Evolutionary conservation across 2,113 vertebrate species (phyloP).

Genomic region (Glaucomys volans): DNA sequence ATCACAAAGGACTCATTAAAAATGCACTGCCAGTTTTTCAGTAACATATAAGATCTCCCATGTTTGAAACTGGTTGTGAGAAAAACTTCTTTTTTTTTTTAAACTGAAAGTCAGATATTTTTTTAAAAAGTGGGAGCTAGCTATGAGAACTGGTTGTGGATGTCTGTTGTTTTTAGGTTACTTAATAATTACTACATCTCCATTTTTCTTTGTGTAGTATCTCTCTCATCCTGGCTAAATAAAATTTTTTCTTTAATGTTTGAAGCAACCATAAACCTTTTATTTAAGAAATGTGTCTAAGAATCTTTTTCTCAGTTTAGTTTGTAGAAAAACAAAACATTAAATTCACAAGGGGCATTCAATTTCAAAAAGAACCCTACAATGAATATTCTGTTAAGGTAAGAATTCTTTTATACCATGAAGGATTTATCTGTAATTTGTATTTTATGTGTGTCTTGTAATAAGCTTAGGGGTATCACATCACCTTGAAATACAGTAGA

Average conservation of each 20-base stretch:
- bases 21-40: conserved; percentile 25
- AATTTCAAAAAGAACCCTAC: conserved; percentile 55
- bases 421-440: neutral
- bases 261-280: conserved; percentile 26
- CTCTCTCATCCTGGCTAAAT: neutral
- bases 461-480: neutral
- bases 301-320: conserved; percentile 41
- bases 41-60: neutral
- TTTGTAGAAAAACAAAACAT: conserved; percentile 47
- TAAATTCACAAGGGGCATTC: conserved; percentile 34
- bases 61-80: conserved; percentile 39
- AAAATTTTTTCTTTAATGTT: neutral
- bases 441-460: neutral
- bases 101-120: conserved; percentile 5
- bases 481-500: neutral
- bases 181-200: neutral
- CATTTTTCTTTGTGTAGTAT: neutral
- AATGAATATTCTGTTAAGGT: conserved; percentile 42
- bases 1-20: conserved; percentile 30
- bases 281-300: conserved; percentile 51
- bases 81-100: neutral
- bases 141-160: conserved; percentile 4
- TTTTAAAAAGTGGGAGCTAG: neutral
- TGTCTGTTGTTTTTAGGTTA: conserved; percentile 19
- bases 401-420: conserved; percentile 40